phyloP scores from a whole-genome alignment of 2,888 invertebrate species.

The Acleris laterana region DNA sequence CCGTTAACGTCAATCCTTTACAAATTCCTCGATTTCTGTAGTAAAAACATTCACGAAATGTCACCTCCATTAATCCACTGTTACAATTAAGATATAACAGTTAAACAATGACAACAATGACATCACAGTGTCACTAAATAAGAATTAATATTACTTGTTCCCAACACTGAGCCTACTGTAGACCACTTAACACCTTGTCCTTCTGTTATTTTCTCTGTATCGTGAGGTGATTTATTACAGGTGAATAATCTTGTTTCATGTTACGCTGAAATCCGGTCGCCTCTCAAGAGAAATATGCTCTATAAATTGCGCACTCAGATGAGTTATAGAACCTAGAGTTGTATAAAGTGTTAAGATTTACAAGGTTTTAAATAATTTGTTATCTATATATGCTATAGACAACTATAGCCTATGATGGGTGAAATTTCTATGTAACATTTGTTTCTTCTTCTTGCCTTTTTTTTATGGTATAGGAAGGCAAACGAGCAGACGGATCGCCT shows the following conservation, averaged over 20 bases:
- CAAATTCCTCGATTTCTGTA: too few relatives aligned
- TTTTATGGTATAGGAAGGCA: too few relatives aligned
- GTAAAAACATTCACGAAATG: too few relatives aligned
- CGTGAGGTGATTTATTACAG: slow-evolving; percentile 71
- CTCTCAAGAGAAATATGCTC: slow-evolving; percentile 51
- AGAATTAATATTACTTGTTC: not conserved
- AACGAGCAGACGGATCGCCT: too few relatives aligned
- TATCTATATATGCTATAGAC: too few relatives aligned
- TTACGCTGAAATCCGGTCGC: slow-evolving; percentile 68
- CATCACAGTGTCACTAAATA: not conserved
- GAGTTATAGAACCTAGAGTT: slow-evolving; percentile 48
- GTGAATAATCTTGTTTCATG: slow-evolving; percentile 69
- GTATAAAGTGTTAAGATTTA: slow-evolving; percentile 39
- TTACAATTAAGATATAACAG: too few relatives aligned
- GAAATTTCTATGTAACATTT: too few relatives aligned
- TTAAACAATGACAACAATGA: not conserved
- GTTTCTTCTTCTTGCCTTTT: too few relatives aligned
- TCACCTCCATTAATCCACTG: too few relatives aligned
- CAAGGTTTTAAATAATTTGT: slow-evolving; percentile 14
- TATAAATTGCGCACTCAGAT: slow-evolving; percentile 54
- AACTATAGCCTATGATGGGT: too few relatives aligned
- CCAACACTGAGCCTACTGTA: not conserved
- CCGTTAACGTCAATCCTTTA: too few relatives aligned
- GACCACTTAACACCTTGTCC: not conserved
- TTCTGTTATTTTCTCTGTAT: slow-evolving; percentile 31